Evolutionary conservation across 2,113 vertebrate genomes (phyloP).

Genomic region (Plecotus auritus): DNA sequence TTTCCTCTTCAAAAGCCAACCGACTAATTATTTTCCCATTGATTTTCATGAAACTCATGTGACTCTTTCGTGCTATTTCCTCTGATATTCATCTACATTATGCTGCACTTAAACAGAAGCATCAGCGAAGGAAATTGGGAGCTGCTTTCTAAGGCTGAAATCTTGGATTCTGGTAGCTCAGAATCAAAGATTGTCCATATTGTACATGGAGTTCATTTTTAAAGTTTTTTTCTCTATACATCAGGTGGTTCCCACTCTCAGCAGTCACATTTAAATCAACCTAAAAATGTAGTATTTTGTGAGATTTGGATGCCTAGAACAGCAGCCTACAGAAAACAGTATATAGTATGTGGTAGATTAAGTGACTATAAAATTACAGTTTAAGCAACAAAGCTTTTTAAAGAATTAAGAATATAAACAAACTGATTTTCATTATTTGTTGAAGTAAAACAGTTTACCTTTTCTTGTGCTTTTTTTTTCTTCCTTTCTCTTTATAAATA

Average conservation of each 20-base stretch:
- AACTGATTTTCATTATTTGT: slow-evolving; percentile 58
- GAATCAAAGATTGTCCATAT: not conserved
- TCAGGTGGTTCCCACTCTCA: not conserved
- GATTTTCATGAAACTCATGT: not conserved
- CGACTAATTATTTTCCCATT: not conserved
- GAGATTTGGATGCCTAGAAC: not conserved
- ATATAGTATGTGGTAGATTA: slow-evolving; percentile 55
- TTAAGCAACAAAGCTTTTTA: slow-evolving; percentile 65
- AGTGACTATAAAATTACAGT: slow-evolving; percentile 74
- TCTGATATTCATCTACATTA: not conserved
- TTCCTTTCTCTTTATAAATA: slow-evolving; percentile 51
- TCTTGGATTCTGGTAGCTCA: not conserved
- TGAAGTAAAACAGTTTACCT: slow-evolving; percentile 49
- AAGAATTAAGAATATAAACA: slow-evolving; percentile 63
- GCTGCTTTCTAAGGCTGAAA: not conserved
- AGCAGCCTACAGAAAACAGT: slow-evolving; percentile 38
- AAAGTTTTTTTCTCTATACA: not conserved
- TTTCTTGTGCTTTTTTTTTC: not conserved
- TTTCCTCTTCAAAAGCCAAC: not conserved
- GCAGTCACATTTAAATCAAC: not conserved
- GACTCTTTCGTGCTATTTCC: not conserved
- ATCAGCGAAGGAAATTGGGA: not conserved
- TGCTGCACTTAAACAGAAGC: not conserved
- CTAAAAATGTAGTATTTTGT: slow-evolving; percentile 11
- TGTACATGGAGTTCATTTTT: not conserved